Evolutionary conservation across 1,140 invertebrate genomes (phyloP), one percentile per base, ranked within the genome.

Genomic region (Globodera ellingtonae): DNA sequence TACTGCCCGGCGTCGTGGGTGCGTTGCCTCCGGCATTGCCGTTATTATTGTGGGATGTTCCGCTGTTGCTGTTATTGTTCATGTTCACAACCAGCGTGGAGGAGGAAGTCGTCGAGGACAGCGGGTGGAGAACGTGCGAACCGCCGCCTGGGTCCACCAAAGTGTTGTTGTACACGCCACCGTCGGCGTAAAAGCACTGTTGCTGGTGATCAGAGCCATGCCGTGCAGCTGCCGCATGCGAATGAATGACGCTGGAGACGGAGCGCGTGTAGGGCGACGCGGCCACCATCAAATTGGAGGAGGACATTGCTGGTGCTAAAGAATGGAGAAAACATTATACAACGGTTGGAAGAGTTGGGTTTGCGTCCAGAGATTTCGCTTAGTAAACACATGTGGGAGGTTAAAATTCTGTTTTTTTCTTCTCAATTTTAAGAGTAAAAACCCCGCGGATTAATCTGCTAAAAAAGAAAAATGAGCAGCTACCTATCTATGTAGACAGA

Each of bases 1-100:
- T 82, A 66, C 35, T 76, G 66, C 52, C 59, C 69, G 81, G 81
- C 47, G 78, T 79, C 13, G 73, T 44, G 35, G 56, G 13, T n/a
- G 70, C 48, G 62, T 67, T 72, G 35, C 6, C 18, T 0, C 56
- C 56, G 5, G 1, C 56, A 6, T 2, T 15, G 8, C 24, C 3
- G 47, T 46, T 66, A 9, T 35, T 75, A 78, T 71, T 52, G 0
- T 8, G 7, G 72, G 50, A 52, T 52, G 56, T 62, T 18, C 56
- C 56, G 18, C n/a, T 62, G 56, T 18, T 18, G 18, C n/a, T 47
- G 35, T 44, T 47, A 9, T 35, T 44, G 24, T 70, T 70, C n/a
- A 47, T 13, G 47, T 77, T 77, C 65, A 77, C 56, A 8, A 69
- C 75, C 24, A 77, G 69, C n/a, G 75, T 77, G 13, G 62, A 77